Evolutionary conservation across 2,888 invertebrate species (phyloP).

Genomic region (Coleophora deauratella): DNA sequence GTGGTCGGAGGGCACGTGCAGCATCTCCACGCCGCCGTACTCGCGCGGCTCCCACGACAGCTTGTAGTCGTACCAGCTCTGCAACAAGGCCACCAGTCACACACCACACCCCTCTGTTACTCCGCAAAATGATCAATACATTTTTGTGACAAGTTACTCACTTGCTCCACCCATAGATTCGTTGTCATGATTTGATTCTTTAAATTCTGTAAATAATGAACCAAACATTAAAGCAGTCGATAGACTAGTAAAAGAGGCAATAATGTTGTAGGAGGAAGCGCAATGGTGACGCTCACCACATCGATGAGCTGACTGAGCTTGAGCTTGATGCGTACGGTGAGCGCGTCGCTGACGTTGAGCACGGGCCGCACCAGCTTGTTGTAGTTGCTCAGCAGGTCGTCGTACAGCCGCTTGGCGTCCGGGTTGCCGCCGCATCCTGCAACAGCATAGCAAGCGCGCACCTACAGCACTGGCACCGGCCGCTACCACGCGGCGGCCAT

Average conservation of each 20-base stretch:
- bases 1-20: slow-evolving; percentile 96
- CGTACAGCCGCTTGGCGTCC: slow-evolving; percentile 96
- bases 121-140: too few relatives aligned
- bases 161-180: slow-evolving; percentile 90
- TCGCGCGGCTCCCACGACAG: slow-evolving; percentile 95
- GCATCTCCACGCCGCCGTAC: slow-evolving; percentile 95
- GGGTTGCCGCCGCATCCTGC: slow-evolving; percentile 93
- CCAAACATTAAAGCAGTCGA: background rate
- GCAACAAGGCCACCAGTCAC: slow-evolving; percentile 20
- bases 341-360: slow-evolving; percentile 94
- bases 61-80: slow-evolving; percentile 97
- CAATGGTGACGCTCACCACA: slow-evolving; percentile 86
- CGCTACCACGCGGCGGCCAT: background rate
- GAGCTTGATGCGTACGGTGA: slow-evolving; percentile 96
- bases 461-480: background rate
- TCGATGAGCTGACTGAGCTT: slow-evolving; percentile 97
- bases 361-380: slow-evolving; percentile 97
- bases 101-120: background rate
- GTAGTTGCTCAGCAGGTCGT: slow-evolving; percentile 95
- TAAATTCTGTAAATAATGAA: slow-evolving; percentile 83
- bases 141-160: slow-evolving; percentile 18
- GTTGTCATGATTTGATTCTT: slow-evolving; percentile 97
- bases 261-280: too few relatives aligned
- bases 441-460: background rate
- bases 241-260: too few relatives aligned